Percentiles rank a stretch among this genome's conserved stretches.
phyloP scores from a whole-genome alignment of 2,797 vertebrate genomes.

The Lutjanus argentimaculatus region DNA sequence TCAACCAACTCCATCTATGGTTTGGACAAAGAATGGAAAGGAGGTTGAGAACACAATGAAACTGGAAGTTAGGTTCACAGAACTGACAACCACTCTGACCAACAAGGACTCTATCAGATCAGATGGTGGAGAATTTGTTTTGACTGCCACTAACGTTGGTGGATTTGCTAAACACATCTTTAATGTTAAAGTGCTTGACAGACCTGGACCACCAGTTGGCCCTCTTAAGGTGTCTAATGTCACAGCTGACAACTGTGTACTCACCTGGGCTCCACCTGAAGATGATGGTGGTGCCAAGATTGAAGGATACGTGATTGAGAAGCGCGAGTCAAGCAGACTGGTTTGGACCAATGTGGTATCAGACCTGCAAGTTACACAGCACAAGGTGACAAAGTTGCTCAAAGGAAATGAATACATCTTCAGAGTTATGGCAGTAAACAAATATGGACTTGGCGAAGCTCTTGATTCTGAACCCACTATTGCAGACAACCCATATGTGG shows the following conservation, averaged over 20 bases:
- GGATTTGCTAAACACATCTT: constrained; percentile 98
- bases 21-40: constrained; percentile 97
- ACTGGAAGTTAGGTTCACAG: constrained; percentile 92
- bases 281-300: constrained; percentile 97
- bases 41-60: constrained; percentile 95
- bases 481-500: constrained; percentile 93
- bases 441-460: constrained; percentile 95
- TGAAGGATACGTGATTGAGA: constrained; percentile 95
- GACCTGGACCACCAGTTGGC: constrained; percentile 95
- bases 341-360: constrained; percentile 95
- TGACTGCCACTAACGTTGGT: constrained; percentile 96
- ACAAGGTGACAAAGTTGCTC: constrained; percentile 94
- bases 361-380: constrained; percentile 90
- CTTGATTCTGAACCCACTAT: constrained; percentile 93
- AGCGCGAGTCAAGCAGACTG: constrained; percentile 97
- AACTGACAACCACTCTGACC: constrained; percentile 91
- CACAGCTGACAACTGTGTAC: constrained; percentile 93
- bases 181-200: constrained; percentile 96
- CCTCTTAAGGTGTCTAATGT: constrained; percentile 92
- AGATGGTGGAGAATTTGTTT: constrained; percentile 94
- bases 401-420: constrained; percentile 99
- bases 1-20: constrained; percentile 93
- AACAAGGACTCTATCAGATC: constrained; percentile 95
- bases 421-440: constrained; percentile 98
- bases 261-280: constrained; percentile 93